phyloP scores from a whole-genome alignment of 2,888 invertebrate genomes.

The Cecidostiba fungosa region DNA sequence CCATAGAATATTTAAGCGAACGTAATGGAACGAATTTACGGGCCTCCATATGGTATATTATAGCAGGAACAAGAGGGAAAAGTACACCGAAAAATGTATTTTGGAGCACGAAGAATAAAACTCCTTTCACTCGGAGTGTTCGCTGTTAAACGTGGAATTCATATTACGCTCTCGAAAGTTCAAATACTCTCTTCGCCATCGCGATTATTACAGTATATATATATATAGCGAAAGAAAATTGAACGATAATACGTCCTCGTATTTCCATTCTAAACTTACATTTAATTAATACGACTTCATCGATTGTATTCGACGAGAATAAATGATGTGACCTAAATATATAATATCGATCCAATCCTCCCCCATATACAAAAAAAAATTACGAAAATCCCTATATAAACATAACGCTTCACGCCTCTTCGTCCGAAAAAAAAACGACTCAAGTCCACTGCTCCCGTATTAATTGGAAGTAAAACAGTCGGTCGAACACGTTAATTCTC shows the following conservation, averaged over 20 bases:
- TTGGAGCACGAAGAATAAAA: neutral
- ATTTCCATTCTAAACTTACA: neutral
- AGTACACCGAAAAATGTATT: neutral
- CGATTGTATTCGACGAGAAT: neutral
- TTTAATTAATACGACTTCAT: neutral
- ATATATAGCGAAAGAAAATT: neutral
- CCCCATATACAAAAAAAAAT: neutral
- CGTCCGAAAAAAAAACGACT: neutral
- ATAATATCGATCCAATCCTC: neutral
- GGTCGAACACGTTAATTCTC: neutral
- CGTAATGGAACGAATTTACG: constrained; percentile 26
- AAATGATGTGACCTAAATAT: neutral
- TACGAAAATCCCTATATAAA: too few relatives aligned
- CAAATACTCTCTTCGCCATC: neutral
- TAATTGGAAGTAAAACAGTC: constrained; percentile 36
- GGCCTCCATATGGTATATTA: neutral
- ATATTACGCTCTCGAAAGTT: neutral
- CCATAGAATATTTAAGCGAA: neutral
- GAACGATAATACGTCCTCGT: too few relatives aligned
- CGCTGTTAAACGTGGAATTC: neutral
- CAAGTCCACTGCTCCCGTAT: neutral
- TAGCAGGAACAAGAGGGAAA: too few relatives aligned
- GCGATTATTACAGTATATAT: neutral
- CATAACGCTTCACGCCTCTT: too few relatives aligned
- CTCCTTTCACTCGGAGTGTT: neutral